These are phyloP conservation scores for Galagoides demidoff DNA, from an alignment of 2,797 vertebrate genomes.

Conservation along the genomic window DNA sequence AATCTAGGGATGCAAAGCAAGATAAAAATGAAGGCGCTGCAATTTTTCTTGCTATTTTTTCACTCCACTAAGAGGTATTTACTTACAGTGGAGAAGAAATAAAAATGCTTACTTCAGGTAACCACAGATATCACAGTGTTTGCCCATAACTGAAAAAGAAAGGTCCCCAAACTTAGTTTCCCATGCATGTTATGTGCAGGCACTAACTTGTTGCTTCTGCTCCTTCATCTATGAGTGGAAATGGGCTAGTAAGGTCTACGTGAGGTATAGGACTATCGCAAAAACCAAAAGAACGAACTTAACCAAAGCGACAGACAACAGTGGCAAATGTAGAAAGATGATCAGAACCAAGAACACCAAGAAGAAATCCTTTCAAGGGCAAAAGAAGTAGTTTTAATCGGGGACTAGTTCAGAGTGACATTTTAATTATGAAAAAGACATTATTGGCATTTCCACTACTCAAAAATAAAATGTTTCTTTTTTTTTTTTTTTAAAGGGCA, in stretches of 20 bases:
- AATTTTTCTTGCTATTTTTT: background rate
- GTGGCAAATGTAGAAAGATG: background rate
- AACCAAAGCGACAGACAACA: background rate
- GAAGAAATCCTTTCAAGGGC: background rate
- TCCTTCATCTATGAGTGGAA: background rate
- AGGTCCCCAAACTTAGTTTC: background rate
- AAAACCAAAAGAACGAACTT: background rate
- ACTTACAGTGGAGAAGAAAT: background rate
- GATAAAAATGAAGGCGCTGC: background rate
- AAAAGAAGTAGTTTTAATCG: background rate
- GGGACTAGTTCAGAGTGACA: background rate
- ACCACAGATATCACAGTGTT: background rate
- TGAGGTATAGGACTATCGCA: background rate
- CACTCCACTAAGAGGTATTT: background rate
- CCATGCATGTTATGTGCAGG: background rate
- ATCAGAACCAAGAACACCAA: background rate
- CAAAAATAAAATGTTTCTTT: background rate
- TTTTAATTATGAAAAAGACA: conserved; percentile 30
- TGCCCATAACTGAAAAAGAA: background rate
- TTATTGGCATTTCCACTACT: background rate
- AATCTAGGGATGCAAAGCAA: background rate
- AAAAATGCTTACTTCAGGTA: background rate
- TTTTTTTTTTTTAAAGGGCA: background rate
- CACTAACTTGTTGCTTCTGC: background rate
- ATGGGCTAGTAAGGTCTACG: background rate